These are phyloP conservation scores for Coilia nasus DNA, from an alignment of 2,797 vertebrate genomes.

Conservation along the genomic window DNA sequence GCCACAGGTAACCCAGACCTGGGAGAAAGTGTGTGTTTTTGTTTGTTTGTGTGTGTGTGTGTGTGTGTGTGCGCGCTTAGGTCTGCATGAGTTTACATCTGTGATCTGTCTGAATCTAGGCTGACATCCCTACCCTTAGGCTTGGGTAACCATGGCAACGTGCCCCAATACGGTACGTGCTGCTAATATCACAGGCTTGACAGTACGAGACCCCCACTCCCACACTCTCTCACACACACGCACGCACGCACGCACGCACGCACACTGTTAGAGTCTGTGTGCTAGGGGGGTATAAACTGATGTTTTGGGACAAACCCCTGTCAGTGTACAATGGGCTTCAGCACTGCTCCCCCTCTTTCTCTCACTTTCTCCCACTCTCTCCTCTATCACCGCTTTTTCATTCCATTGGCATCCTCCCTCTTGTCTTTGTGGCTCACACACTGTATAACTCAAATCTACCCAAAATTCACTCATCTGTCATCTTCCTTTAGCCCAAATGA, in stretches of 20 bases:
- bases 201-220: too few relatives aligned
- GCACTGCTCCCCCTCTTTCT: conserved; percentile 7
- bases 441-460: not conserved
- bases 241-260: too few relatives aligned
- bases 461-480: not conserved
- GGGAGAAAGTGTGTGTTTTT: not conserved
- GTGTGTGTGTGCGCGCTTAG: not conserved
- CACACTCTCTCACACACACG: too few relatives aligned
- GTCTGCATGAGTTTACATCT: too few relatives aligned
- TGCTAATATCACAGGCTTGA: too few relatives aligned
- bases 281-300: not conserved
- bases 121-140: not conserved
- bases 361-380: conserved; percentile 46
- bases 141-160: conserved; percentile 42
- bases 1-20: not conserved
- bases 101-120: not conserved
- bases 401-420: not conserved
- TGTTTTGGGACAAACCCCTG: not conserved
- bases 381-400: not conserved
- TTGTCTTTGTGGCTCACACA: not conserved
- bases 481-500: not conserved
- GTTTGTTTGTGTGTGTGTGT: not conserved
- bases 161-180: not conserved
- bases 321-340: not conserved
- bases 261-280: too few relatives aligned